Conservation (phyloP, 2,113 vertebrate species). For the Petrocephalus microphthalmus region DNA sequence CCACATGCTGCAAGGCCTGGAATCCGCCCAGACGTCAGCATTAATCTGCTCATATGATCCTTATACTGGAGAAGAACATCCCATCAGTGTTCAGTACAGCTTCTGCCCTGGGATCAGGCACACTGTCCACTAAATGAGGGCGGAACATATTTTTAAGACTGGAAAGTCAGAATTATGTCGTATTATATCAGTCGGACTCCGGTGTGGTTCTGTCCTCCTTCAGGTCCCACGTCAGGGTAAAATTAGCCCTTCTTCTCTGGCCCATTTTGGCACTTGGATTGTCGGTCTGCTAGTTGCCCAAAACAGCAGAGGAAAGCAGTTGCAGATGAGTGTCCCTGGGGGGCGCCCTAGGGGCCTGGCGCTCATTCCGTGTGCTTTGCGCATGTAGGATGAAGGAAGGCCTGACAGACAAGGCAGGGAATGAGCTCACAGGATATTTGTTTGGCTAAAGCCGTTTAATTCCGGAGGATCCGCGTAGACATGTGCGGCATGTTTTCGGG, state of each 20-base stretch:
- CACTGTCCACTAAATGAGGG: background rate
- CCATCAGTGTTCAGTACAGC: background rate
- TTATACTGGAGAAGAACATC: background rate
- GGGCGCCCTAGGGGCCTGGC: background rate
- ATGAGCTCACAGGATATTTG: slow-evolving; percentile 37
- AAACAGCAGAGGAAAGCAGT: background rate
- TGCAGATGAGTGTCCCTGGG: background rate
- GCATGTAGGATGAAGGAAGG: background rate
- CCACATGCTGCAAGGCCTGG: background rate
- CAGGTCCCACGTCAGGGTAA: background rate
- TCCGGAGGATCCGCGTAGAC: slow-evolving; percentile 32
- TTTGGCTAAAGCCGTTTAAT: slow-evolving; percentile 36
- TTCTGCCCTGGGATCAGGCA: background rate
- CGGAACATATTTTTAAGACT: background rate
- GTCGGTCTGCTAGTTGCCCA: background rate
- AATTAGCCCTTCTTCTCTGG: background rate
- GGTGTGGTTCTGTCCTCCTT: background rate
- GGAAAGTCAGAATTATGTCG: background rate
- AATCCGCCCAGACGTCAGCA: background rate
- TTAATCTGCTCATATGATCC: background rate
- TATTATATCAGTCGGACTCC: background rate
- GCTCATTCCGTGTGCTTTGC: background rate
- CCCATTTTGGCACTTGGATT: background rate
- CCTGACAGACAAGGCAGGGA: slow-evolving; percentile 25
- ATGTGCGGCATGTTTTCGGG: slow-evolving; percentile 29